phyloP scores from a whole-genome alignment of 1,140 invertebrate genomes.

The Hyles vespertilio region DNA sequence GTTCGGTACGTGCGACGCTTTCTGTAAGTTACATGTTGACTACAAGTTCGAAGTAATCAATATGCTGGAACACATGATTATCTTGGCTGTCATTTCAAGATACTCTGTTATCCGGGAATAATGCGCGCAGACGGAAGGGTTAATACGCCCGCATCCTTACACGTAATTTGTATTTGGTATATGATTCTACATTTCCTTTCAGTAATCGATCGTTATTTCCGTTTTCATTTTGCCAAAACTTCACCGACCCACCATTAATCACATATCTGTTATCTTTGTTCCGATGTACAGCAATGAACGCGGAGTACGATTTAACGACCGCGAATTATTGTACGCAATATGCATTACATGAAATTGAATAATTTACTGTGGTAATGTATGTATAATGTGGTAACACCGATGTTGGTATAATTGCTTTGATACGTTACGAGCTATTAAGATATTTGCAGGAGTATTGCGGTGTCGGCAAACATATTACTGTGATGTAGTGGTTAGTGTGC shows the following conservation, averaged over 20 bases:
- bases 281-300: neutral
- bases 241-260: conserved; percentile 42
- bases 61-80: neutral
- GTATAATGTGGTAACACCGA: too few species aligned
- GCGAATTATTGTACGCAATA: too few species aligned
- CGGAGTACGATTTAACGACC: neutral
- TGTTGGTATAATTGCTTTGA: too few species aligned
- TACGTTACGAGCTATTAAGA: too few species aligned
- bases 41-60: too few species aligned
- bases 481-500: too few species aligned
- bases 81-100: conserved; percentile 7
- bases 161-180: conserved; percentile 49
- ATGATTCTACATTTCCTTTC: conserved; percentile 32
- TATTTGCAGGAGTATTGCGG: too few species aligned
- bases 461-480: too few species aligned
- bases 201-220: conserved; percentile 22
- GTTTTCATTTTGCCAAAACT: conserved; percentile 25
- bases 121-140: conserved; percentile 32
- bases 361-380: too few species aligned
- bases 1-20: too few species aligned
- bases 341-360: too few species aligned
- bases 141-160: conserved; percentile 29
- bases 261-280: conserved; percentile 39
- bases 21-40: too few species aligned
- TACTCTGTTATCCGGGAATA: conserved; percentile 25